Evolutionary conservation across 2,888 invertebrate genomes (phyloP).

Genomic region (Meloe dianella): DNA sequence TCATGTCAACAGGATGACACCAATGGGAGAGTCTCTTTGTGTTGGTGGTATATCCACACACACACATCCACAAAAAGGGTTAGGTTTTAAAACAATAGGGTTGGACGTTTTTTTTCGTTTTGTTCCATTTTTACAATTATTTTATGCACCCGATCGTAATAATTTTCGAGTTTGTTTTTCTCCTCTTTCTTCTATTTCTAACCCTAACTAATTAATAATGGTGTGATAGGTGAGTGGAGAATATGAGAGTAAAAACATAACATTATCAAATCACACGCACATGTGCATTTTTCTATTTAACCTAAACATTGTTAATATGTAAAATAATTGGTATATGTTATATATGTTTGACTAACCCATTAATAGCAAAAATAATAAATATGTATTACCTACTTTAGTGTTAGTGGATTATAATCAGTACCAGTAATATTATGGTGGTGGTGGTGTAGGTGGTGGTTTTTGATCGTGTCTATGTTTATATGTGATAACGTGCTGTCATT

Average conservation of each 20-base stretch:
- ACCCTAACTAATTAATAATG: conserved; percentile 11
- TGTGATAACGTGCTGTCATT: conserved; percentile 59
- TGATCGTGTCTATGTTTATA: conserved; percentile 44
- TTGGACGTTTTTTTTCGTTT: conserved; percentile 22
- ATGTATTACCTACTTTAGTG: not conserved
- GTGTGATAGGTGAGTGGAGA: not conserved
- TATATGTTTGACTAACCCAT: conserved; percentile 34
- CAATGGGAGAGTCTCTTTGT: conserved; percentile 43
- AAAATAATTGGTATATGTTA: not conserved
- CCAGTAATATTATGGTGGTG: conserved; percentile 38
- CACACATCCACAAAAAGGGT: conserved; percentile 46
- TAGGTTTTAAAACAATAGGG: conserved; percentile 40
- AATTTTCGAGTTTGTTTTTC: not conserved
- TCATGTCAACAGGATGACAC: conserved; percentile 53
- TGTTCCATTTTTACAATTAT: conserved; percentile 6
- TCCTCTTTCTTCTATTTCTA: not conserved
- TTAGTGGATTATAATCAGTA: conserved; percentile 58
- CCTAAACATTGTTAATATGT: not conserved
- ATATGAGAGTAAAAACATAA: not conserved
- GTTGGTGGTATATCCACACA: too few species aligned
- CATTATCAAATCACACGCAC: conserved; percentile 49
- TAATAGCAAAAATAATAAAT: conserved; percentile 39
- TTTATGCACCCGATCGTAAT: conserved; percentile 11
- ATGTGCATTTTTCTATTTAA: conserved; percentile 41
- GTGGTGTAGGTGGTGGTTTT: not conserved